These are phyloP conservation scores for Drosophila tanythrix DNA, from an alignment of 2,888 invertebrate genomes.

Conservation along the genomic window DNA sequence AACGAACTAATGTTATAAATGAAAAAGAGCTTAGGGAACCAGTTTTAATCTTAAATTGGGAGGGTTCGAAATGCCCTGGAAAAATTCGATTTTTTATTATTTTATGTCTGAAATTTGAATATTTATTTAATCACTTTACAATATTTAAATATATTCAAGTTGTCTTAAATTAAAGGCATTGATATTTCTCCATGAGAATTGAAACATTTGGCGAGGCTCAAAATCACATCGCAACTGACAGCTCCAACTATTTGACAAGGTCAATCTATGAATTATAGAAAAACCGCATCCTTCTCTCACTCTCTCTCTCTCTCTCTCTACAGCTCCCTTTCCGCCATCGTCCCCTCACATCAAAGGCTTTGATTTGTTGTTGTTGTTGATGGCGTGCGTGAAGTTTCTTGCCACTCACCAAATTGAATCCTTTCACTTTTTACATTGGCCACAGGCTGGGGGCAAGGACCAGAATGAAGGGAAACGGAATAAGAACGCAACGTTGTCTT, in stretches of 20 bases:
- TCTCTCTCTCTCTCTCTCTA: neutral
- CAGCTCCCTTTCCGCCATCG: neutral
- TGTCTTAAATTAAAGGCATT: too few species aligned
- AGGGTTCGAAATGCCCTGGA: too few species aligned
- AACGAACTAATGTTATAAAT: neutral
- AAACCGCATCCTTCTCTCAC: neutral
- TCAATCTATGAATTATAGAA: neutral
- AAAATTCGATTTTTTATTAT: too few species aligned
- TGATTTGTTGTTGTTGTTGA: conserved; percentile 64
- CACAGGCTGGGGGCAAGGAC: neutral
- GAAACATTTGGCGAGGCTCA: neutral
- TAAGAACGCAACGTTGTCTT: conserved; percentile 38
- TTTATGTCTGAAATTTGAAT: too few species aligned
- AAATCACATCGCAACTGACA: neutral
- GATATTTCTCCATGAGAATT: neutral
- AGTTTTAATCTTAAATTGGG: neutral
- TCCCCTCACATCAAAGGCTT: conserved; percentile 59
- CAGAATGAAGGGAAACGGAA: neutral
- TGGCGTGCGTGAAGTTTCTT: conserved; percentile 47
- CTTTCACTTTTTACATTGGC: conserved; percentile 61
- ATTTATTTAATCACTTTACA: too few species aligned
- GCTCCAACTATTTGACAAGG: neutral
- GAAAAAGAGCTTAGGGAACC: neutral
- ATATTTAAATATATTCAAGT: too few species aligned
- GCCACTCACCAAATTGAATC: conserved; percentile 67